Conservation (phyloP, 2,113 vertebrate genomes). For the Oceanites oceanicus region DNA sequence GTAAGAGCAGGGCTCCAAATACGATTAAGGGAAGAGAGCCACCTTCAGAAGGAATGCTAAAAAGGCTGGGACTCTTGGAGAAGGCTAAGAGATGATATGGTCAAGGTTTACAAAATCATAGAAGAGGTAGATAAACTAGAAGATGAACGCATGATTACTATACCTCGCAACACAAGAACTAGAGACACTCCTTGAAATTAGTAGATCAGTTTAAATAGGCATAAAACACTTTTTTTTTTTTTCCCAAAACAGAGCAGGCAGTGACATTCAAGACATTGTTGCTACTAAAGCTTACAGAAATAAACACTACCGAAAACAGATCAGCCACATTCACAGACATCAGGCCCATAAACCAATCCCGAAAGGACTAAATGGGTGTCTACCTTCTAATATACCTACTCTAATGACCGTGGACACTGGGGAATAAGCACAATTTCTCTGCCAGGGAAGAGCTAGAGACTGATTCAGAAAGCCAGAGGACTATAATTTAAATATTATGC, state of each 20-base stretch:
- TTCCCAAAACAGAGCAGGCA: background rate
- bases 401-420: fast-evolving
- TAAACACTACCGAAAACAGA: background rate
- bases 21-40: background rate
- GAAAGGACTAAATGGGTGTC: background rate
- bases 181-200: background rate
- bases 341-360: background rate
- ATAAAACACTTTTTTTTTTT: too few relatives aligned
- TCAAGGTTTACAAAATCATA: background rate
- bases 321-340: background rate
- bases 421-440: background rate
- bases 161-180: background rate
- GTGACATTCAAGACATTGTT: background rate
- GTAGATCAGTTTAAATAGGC: background rate
- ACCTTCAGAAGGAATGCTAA: background rate
- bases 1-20: background rate
- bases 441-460: background rate
- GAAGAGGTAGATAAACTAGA: background rate
- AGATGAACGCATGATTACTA: background rate
- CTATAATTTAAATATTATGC: background rate
- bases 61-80: background rate
- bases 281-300: background rate
- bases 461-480: background rate
- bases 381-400: background rate
- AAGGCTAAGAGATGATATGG: background rate